Base-by-base conservation (phyloP, 1,140 invertebrate species). In the Rhopalosiphum padi region DNA sequence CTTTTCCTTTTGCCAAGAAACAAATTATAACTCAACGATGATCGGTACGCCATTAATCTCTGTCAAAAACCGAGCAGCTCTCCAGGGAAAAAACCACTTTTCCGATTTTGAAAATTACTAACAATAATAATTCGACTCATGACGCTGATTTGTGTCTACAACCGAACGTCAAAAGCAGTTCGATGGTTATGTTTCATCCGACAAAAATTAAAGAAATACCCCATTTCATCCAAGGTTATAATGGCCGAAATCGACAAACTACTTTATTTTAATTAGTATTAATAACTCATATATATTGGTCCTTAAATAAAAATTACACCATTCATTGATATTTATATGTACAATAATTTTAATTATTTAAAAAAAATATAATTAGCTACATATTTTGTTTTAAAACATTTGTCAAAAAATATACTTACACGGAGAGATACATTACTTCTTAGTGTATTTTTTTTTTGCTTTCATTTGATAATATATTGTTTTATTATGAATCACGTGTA, bases 1-100 rank as follows among this genome's bases (percentile, higher is more conserved):
- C 53, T 89, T 91, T 92, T 86, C 68, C 48, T 82, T 85, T 85
- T 93, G 91, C 82, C 91, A 93, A 93, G 91, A 93, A 85, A 93
- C 91, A 85, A 93, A 93, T 85, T 93, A 85, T 53, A 85, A 85
- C 77, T 93, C 91, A 85, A 93, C 91, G 77, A 93, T 85, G 77
- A 93, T 93, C 82, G 48, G 77, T 93, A 85, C 37, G 37, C 91
- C 91, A 93, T 93, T 93, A 93, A 93, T 93, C 68, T 93, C 82
- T 85, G 77, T 93, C 91, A 90, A 90, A 90, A 90, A 90, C 89
- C 46, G 48, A 93, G 82, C 48, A 30, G 46, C 30, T 91, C 90
- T 91, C 89, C 53, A 25, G 68, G 90, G 90, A 82, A 93, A 93
- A 93, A 93, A 85, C n/a, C 48, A 48, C 41, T 83, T 92, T 83